A percentile compares a stretch with the other conserved stretches of the same genome.
Evolutionary conservation across 2,888 invertebrate species (phyloP).

Genomic region (Clistopyga incitator): DNA sequence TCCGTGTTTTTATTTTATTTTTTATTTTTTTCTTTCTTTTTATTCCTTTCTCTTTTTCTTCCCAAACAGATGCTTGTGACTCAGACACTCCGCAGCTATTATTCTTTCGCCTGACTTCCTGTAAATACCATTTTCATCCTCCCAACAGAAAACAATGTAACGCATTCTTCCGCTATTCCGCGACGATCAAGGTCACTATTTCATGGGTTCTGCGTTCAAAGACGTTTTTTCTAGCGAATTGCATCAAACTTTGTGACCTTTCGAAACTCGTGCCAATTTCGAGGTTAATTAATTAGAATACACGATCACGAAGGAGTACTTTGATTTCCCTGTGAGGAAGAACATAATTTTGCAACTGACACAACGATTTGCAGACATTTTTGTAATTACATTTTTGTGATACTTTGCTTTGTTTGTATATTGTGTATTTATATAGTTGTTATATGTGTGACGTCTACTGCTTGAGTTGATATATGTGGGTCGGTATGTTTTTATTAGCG

Average conservation of each 20-base stretch:
- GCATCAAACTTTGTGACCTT: no score
- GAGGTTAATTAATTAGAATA: no score
- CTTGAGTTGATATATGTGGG: not conserved
- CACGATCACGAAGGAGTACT: no score
- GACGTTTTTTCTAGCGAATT: not conserved
- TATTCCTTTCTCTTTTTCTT: not conserved
- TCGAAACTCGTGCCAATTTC: no score
- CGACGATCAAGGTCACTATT: not conserved
- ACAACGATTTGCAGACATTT: not conserved
- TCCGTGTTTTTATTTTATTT: no score
- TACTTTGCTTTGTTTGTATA: not conserved
- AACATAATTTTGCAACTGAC: not conserved
- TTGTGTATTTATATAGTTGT: not conserved
- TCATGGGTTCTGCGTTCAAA: no score
- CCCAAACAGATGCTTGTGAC: conserved; percentile 43
- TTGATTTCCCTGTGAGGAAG: no score
- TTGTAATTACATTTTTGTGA: not conserved
- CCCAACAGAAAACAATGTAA: conserved; percentile 1
- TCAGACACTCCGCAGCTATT: conserved; percentile 14
- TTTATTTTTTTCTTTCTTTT: conserved; percentile 11
- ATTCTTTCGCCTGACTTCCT: conserved; percentile 2
- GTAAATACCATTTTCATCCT: conserved; percentile 3
- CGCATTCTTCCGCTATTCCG: not conserved
- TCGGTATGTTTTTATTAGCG: conserved; percentile 19
- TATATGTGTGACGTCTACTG: not conserved